Evolutionary conservation across 2,888 invertebrate genomes (phyloP).

Genomic region (Athalia cordata): DNA sequence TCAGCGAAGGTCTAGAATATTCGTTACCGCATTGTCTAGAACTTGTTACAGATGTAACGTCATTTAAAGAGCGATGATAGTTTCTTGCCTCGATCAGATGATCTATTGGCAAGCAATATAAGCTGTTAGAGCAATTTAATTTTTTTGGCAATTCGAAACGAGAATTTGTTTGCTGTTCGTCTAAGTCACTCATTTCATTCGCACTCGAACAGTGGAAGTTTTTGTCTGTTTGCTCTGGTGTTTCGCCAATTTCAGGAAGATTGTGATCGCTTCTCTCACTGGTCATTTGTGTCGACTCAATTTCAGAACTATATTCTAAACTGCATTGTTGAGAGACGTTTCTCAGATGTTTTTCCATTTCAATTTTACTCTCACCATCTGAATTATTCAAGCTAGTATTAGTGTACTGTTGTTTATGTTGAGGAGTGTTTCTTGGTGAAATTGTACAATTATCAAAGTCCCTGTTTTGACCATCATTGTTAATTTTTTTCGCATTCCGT

Average conservation of each 20-base stretch:
- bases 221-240: constrained; percentile 50
- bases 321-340: constrained; percentile 84
- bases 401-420: constrained; percentile 60
- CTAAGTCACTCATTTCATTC: constrained; percentile 55
- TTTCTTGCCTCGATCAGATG: constrained; percentile 55
- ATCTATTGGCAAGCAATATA: constrained; percentile 63
- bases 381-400: constrained; percentile 47
- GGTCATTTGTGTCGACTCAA: constrained; percentile 66
- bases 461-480: constrained; percentile 50
- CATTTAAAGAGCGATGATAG: constrained; percentile 66
- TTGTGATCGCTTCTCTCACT: constrained; percentile 69
- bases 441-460: constrained; percentile 48
- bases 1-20: constrained; percentile 61
- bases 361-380: constrained; percentile 43
- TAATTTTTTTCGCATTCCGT: constrained; percentile 65
- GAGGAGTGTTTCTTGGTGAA: constrained; percentile 50
- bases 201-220: constrained; percentile 54
- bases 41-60: constrained; percentile 62
- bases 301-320: constrained; percentile 80
- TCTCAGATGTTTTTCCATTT: constrained; percentile 74
- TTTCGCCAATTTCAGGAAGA: constrained; percentile 65
- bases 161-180: constrained; percentile 45
- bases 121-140: constrained; percentile 64
- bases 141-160: constrained; percentile 20
- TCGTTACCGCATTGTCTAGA: constrained; percentile 62